Conservation (phyloP, 1,140 invertebrate species). For the Aphaenogaster rudis region DNA sequence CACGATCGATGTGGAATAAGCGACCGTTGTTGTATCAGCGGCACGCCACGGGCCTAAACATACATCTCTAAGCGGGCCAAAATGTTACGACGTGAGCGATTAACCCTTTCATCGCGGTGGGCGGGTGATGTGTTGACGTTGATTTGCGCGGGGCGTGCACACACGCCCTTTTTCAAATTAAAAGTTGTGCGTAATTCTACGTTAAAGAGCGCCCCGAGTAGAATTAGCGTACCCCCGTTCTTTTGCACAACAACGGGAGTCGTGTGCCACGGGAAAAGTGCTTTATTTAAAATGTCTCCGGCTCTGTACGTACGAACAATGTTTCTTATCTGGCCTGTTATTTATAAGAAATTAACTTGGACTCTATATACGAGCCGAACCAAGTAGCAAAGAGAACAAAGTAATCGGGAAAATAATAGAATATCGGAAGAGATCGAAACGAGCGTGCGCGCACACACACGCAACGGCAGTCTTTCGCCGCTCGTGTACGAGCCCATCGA, state of each 20-base stretch:
- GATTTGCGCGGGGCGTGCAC: constrained; percentile 26
- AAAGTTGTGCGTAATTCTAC: constrained; percentile 54
- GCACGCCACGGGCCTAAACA: constrained; percentile 54
- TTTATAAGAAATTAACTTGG: neutral
- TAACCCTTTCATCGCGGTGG: constrained; percentile 60
- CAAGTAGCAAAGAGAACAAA: neutral
- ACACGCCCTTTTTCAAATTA: constrained; percentile 19
- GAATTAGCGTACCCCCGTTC: neutral
- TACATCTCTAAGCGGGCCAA: constrained; percentile 49
- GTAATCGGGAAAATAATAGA: constrained; percentile 6
- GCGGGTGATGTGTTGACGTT: constrained; percentile 52
- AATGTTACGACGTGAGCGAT: constrained; percentile 57
- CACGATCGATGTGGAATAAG: constrained; percentile 26
- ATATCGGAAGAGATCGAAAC: neutral
- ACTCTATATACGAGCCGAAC: neutral
- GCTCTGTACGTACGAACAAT: neutral
- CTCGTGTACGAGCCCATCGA: neutral
- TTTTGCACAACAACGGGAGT: neutral
- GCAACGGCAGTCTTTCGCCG: neutral
- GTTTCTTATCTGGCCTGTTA: constrained; percentile 25
- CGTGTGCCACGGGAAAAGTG: neutral
- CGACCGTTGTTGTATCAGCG: constrained; percentile 30
- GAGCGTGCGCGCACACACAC: neutral
- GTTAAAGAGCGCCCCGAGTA: constrained; percentile 4
- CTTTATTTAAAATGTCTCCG: constrained; percentile 3